phyloP scores from a whole-genome alignment of 2,888 invertebrate species.

The Pantelozetes paolii region DNA sequence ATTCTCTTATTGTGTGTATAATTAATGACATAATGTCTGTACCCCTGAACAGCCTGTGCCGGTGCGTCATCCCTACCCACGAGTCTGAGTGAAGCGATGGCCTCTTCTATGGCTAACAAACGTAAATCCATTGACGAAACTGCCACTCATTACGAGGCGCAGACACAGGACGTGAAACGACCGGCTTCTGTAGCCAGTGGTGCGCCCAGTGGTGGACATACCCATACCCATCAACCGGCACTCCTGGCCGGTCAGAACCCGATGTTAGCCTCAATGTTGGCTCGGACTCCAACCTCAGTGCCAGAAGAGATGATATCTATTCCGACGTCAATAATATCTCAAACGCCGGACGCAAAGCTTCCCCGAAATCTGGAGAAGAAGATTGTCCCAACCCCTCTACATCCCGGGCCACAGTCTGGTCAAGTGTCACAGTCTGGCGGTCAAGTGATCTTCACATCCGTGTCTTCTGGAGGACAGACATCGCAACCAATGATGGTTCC shows the following conservation, averaged over 20 bases:
- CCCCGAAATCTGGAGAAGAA: constrained; percentile 51
- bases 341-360: constrained; percentile 61
- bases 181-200: background rate
- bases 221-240: constrained; percentile 16
- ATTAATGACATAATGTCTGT: too few relatives aligned
- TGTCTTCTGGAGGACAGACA: background rate
- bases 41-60: constrained; percentile 22
- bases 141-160: constrained; percentile 22
- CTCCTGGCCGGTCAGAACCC: constrained; percentile 48
- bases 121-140: constrained; percentile 24
- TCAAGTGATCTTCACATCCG: constrained; percentile 23
- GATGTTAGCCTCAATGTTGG: constrained; percentile 76
- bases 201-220: background rate
- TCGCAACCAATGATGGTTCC: constrained; percentile 8
- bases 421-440: constrained; percentile 29
- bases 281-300: constrained; percentile 61
- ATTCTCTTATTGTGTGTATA: too few relatives aligned
- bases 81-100: constrained; percentile 21
- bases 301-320: constrained; percentile 45
- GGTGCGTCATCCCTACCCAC: constrained; percentile 16
- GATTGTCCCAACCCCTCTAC: constrained; percentile 47
- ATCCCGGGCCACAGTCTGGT: constrained; percentile 11
- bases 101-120: constrained; percentile 33
- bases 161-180: background rate
- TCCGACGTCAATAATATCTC: constrained; percentile 45